Conservation (phyloP, 2,888 invertebrate species). For the Lordiphosa andalusiaca region DNA sequence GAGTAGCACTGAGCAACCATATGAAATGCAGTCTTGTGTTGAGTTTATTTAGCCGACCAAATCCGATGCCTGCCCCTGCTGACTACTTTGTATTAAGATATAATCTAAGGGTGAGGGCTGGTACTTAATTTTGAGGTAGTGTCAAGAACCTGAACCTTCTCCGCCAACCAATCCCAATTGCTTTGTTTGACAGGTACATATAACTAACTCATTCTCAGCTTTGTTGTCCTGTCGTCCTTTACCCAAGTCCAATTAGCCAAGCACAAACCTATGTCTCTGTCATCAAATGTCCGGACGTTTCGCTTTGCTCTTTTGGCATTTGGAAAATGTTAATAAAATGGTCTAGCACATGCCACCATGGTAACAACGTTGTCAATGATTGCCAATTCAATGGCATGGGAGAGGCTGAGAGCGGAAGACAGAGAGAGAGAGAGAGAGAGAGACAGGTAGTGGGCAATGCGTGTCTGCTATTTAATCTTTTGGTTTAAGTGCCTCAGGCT, state of each 20-base stretch:
- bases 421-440: background rate
- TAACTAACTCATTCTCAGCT: conserved; percentile 3
- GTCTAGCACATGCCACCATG: conserved; percentile 40
- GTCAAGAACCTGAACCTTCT: too few species aligned
- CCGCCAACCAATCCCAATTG: background rate
- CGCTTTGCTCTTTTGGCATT: conserved; percentile 39
- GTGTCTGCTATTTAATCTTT: conserved; percentile 34
- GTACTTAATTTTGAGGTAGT: too few species aligned
- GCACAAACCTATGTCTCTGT: conserved; percentile 30
- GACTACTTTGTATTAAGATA: too few species aligned
- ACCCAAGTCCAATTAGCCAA: conserved; percentile 53
- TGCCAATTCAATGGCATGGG: conserved; percentile 26
- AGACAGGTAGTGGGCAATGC: conserved; percentile 15
- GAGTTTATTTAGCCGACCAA: too few species aligned
- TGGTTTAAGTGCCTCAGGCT: conserved; percentile 32
- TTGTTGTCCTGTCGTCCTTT: conserved; percentile 16
- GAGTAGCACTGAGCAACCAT: too few species aligned
- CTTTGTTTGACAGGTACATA: background rate
- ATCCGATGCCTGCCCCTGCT: too few species aligned
- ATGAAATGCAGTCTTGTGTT: too few species aligned
- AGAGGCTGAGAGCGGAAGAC: conserved; percentile 6
- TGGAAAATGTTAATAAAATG: conserved; percentile 49
- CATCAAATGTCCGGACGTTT: conserved; percentile 37
- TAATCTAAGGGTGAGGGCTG: too few species aligned
- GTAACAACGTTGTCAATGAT: conserved; percentile 44